These are phyloP conservation scores for Oreochromis spilurus DNA, from an alignment of 2,113 vertebrate genomes.

Conservation along the genomic window DNA sequence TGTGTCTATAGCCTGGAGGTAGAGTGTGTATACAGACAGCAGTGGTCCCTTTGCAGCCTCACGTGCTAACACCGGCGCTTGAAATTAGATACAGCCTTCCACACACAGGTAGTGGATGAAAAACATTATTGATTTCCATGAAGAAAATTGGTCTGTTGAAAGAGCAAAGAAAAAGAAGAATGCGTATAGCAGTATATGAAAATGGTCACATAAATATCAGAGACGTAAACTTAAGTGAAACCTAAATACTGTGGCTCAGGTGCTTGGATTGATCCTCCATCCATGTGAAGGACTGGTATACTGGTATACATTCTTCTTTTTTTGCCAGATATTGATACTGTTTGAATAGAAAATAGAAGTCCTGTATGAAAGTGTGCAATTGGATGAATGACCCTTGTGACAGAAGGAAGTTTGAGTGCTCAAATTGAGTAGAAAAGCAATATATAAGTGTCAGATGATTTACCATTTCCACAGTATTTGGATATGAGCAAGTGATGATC, in stretches of 20 bases:
- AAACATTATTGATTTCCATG: background rate
- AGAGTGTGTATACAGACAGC: background rate
- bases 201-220: background rate
- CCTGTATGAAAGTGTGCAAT: background rate
- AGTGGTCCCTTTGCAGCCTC: background rate
- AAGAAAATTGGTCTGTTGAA: background rate
- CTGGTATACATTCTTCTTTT: background rate
- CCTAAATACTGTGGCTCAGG: background rate
- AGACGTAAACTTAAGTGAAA: background rate
- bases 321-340: background rate
- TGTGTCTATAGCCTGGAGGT: background rate
- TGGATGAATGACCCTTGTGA: background rate
- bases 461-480: background rate
- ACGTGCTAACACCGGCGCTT: background rate
- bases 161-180: background rate
- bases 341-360: background rate
- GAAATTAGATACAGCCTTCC: background rate
- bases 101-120: background rate
- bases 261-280: background rate
- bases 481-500: background rate
- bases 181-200: background rate
- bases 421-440: background rate
- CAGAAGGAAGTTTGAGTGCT: background rate
- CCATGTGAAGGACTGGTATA: background rate
- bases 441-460: background rate